Percentiles rank a stretch among this genome's conserved stretches.
These are phyloP conservation scores for Calliopum simillimum DNA, from an alignment of 2,888 invertebrate species.

Conservation along the genomic window DNA sequence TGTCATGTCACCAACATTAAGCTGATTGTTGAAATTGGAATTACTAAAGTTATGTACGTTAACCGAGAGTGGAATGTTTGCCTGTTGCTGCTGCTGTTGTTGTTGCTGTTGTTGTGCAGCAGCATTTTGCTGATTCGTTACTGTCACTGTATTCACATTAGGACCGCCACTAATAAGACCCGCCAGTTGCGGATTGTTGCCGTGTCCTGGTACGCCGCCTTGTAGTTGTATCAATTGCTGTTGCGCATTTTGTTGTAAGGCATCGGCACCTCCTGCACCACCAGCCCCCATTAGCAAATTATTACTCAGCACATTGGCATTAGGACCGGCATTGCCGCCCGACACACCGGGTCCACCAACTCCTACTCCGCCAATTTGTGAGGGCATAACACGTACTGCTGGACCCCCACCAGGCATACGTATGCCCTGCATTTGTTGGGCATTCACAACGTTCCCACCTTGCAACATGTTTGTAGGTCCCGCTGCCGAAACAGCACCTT, in stretches of 20 bases:
- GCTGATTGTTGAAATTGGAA: conserved; percentile 55
- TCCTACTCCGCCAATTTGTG: conserved; percentile 45
- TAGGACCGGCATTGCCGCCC: conserved; percentile 50
- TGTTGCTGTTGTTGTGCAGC: conserved; percentile 46
- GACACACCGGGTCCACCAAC: conserved; percentile 44
- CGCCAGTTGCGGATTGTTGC: conserved; percentile 48
- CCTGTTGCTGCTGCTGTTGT: conserved; percentile 54
- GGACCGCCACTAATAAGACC: conserved; percentile 41
- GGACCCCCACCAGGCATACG: conserved; percentile 62
- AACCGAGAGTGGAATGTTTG: conserved; percentile 67
- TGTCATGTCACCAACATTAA: conserved; percentile 39
- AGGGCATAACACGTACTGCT: conserved; percentile 57
- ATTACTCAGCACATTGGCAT: conserved; percentile 53
- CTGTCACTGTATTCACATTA: background rate
- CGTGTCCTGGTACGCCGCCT: conserved; percentile 38
- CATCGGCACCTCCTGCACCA: conserved; percentile 44
- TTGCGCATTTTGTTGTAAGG: conserved; percentile 47
- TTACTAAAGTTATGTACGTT: conserved; percentile 64
- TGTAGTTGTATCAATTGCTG: conserved; percentile 56
- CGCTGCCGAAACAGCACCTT: conserved; percentile 54
- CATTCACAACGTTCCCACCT: conserved; percentile 48
- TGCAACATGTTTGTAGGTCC: conserved; percentile 53
- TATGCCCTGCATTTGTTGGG: conserved; percentile 58
- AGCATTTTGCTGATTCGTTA: conserved; percentile 45
- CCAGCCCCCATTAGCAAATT: conserved; percentile 52